phyloP scores from a whole-genome alignment of 2,113 vertebrate species.

The Elephantulus edwardii region DNA sequence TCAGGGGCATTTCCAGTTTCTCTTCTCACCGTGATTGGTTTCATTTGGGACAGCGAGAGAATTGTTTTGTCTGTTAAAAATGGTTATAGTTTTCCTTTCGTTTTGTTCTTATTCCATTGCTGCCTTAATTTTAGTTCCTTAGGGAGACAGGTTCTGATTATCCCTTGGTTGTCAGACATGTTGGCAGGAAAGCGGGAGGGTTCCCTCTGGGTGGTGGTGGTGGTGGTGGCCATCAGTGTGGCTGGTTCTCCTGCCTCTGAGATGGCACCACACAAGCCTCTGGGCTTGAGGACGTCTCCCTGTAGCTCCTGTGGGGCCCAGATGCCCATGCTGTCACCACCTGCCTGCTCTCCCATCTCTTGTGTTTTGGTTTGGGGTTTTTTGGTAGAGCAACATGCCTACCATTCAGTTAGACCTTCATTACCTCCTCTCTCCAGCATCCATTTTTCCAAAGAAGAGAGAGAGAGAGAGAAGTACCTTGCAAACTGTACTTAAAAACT shows the following conservation, averaged over 20 bases:
- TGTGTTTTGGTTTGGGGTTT: background rate
- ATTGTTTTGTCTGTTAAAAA: background rate
- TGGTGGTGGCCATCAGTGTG: background rate
- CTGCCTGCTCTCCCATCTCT: background rate
- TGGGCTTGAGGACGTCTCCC: background rate
- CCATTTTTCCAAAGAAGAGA: constrained; percentile 58
- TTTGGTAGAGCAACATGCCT: background rate
- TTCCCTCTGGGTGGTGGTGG: background rate
- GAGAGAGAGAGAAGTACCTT: constrained; percentile 43
- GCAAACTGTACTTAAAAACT: constrained; percentile 55
- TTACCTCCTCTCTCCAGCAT: background rate
- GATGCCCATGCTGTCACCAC: accelerated
- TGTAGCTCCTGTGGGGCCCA: background rate
- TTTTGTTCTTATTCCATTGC: constrained; percentile 65
- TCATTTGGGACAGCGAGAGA: background rate
- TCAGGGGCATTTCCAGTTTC: background rate
- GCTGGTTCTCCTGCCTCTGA: background rate
- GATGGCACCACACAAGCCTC: background rate
- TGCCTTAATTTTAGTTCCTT: constrained; percentile 67
- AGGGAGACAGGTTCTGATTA: background rate
- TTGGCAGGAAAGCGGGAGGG: background rate
- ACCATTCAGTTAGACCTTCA: background rate
- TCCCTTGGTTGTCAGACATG: background rate
- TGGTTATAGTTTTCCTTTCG: constrained; percentile 37
- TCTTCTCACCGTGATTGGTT: background rate